Base-by-base conservation (phyloP, 2,797 vertebrate genomes). In the Australoheros facetus region DNA sequence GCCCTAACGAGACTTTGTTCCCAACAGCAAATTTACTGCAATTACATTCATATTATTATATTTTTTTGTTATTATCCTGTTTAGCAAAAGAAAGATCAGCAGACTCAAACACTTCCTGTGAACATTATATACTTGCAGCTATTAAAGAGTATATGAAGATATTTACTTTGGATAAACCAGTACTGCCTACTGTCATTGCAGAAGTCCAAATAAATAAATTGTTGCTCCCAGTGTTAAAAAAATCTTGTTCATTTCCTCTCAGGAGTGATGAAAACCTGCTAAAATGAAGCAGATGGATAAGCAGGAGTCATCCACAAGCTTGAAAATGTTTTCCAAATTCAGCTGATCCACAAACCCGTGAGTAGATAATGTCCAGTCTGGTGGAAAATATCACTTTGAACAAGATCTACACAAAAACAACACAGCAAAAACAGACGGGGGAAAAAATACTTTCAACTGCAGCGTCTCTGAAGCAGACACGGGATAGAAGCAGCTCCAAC, bases 401-500 rank as follows among this genome's bases (percentile, higher is more conserved):
- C 30, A 39, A 71, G 45, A 78, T 51, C 55, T 54, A 19, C 17
- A 54, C 21, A 17, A 73, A 82, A 85, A 75, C 75, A 81, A 73
- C 59, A 62, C 79, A 85, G 81, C 66, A 64, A 48, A 88, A 88
- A 77, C 60, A 78, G 74, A 37, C 13, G 32, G 73, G n/a, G 11
- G 28, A 74, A 71, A 75, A 78, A 19, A 62, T 30, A n/a, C 71
- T 53, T 57, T 51, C 19, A 55, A 17, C 55, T 51, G 72, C 82
- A n/a, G 7, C 3, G 74, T 57, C 19, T 84, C 45, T 60, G 53
- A 66, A 56, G 86, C 57, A 70, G 85, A 85, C 90, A 86, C 56
- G 19, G 87, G 84, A 87, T 45, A 77, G 81, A 85, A 93, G 85
- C 88, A 77, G 88, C 89, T 91, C 88, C 79, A 93, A 91, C 92